phyloP scores from a whole-genome alignment of 2,797 vertebrate species.

The Pteropus rufus region DNA sequence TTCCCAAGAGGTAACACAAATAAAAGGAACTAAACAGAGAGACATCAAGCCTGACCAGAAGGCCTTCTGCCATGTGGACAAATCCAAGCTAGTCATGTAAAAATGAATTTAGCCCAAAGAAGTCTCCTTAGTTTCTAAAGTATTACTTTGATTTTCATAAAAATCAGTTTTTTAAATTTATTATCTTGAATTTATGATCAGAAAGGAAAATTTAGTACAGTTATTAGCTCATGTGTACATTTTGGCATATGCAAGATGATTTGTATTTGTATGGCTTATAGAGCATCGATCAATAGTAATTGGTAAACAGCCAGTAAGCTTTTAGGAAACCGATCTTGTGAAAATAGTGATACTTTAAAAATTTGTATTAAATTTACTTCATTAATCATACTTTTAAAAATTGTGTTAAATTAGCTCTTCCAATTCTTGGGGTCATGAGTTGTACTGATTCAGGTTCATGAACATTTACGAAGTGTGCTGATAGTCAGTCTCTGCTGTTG shows the following conservation, averaged over 20 bases:
- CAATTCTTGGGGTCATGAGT: not conserved
- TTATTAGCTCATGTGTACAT: not conserved
- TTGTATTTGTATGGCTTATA: not conserved
- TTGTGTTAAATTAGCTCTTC: not conserved
- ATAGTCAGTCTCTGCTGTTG: not conserved
- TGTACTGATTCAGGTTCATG: not conserved
- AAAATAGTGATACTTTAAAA: constrained; percentile 12
- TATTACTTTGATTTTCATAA: not conserved
- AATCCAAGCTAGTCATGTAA: not conserved
- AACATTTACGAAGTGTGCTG: not conserved
- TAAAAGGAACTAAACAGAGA: not conserved
- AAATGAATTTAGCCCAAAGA: not conserved
- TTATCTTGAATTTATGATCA: not conserved
- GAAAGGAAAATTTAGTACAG: not conserved
- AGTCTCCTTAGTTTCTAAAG: not conserved
- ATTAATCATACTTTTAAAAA: not conserved
- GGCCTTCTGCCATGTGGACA: not conserved
- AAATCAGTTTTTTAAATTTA: not conserved
- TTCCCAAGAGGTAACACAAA: not conserved
- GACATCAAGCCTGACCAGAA: not conserved
- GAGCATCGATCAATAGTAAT: not conserved
- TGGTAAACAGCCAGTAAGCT: not conserved
- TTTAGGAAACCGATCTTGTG: not conserved
- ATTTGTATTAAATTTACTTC: constrained; percentile 1
- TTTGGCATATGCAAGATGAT: not conserved